Base-by-base conservation (phyloP, 2,888 invertebrate species). In the Ichneumoninae sp. region DNA sequence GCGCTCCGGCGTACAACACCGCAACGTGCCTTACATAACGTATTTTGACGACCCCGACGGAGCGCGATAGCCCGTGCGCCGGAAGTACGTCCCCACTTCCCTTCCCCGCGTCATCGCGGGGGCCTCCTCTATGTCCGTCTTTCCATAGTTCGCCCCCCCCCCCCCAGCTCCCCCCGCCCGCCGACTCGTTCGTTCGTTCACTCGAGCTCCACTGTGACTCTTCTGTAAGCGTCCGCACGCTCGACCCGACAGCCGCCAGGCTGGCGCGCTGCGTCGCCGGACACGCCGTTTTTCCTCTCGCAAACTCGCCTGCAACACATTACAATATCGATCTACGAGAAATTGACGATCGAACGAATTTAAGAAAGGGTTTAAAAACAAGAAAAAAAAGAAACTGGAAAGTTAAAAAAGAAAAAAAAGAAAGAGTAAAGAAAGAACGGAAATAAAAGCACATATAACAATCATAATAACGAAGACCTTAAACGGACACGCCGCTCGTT, bases 11-110 rank as follows among this genome's bases (percentile, higher is more conserved):
- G 79, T 82, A 77, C 82, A 83, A 76, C 83, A 83, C 75, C 81
- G 83, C 75, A 84, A 86, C 85, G 85, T 84, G 85, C 71, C 85
- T 90, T 89, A 89, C 90, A 87, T 89, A 90, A 90, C 84, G 87
- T 89, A 90, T 89, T 90, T 89, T 88, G 89, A 90, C 89, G 90
- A 90, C 89, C 90, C 88, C 88, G 86, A 81, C 79, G 83, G 86
- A 86, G 81, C 85, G 88, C 88, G 89, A 88, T 89, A 89, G 89
- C 88, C 87, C 87, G 86, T 85, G 70, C 81, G 83, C 89, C 89
- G 89, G 90, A 89, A 90, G 88, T 88, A 86, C 88, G 85, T 84
- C 88, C 88, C 87, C 88, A 85, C 88, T 85, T 83, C 82, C 85
- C 85, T 85, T 10, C 87, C 82, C 81, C 57, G 78, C 83, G 69